phyloP scores from a whole-genome alignment of 2,797 vertebrate genomes.

The Lycodopsis pacificus region DNA sequence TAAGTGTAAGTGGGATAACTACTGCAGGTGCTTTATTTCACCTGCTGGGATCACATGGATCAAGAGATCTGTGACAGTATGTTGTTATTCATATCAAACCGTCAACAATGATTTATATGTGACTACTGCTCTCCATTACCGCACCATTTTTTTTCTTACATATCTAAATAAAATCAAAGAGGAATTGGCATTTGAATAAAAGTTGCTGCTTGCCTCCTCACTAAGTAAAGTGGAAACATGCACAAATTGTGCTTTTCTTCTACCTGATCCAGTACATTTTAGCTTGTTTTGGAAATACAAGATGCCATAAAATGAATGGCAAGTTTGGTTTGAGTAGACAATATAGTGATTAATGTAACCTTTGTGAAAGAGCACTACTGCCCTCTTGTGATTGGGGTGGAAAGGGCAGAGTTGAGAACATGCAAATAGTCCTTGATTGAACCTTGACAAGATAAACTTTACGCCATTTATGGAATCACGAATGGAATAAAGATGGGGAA shows the following conservation, averaged over 20 bases:
- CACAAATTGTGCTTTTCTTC: accelerated
- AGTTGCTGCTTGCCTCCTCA: background rate
- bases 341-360: background rate
- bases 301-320: background rate
- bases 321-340: background rate
- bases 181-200: background rate
- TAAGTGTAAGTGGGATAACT: constrained; percentile 19
- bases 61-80: background rate
- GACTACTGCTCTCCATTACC: too few species aligned
- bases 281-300: background rate
- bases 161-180: background rate
- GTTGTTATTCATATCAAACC: background rate
- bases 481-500: background rate
- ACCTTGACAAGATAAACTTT: background rate
- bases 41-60: constrained; percentile 5
- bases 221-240: background rate
- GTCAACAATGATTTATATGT: background rate
- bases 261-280: background rate
- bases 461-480: too few species aligned
- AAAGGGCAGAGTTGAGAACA: constrained; percentile 16
- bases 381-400: constrained; percentile 75
- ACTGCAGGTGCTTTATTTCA: constrained; percentile 40
- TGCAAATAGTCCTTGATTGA: background rate
- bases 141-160: background rate
- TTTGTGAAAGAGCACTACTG: constrained; percentile 67